Base-by-base conservation (phyloP, 2,888 invertebrate genomes). In the Elmis aenea region DNA sequence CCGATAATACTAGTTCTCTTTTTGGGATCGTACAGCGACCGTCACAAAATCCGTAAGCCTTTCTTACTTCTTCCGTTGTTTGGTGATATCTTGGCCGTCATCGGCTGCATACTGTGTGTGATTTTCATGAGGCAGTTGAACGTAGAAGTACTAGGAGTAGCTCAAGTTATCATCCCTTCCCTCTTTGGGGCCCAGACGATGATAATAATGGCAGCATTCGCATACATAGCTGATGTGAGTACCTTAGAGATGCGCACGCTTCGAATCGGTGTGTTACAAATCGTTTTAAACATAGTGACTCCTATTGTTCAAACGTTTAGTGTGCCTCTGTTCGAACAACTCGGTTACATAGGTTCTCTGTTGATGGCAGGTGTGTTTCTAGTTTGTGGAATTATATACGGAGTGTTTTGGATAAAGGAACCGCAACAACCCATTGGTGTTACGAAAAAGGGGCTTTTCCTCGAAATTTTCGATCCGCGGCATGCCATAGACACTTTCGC, bases 191-290 rank as follows among this genome's bases (percentile, higher is more conserved):
- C 79, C 12, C 65, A 70, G 39, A 70, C 77, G 0, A 62, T 66
- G 56, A 39, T 68, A 10, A 55, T 62, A 3, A 66, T 67, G 64
- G 66, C 66, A 6, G 50, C 58, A 8, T 68, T 61, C 38, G 56
- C 67, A 1, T 68, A 68, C 38, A 60, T 68, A 12, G 66, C 67
- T 2, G 67, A 68, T 47, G 59, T 66, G 2, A 67, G 79, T 22
- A 68, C 75, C 1, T 36, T 73, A 12, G 75, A 78, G 49, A 70
- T 74, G 45, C 68, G 80, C 13, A 81, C 80, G 1, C 69, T 80
- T 27, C 67, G 80, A 51, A 69, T 80, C 26, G 81, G 79, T 8
- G 55, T 78, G n/a, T 70, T 78, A 8, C 66, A 67, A 45, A 64
- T 65, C 14, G 55, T 62, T 3, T 46, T 64, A 3, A 62, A 58